phyloP scores from a whole-genome alignment of 2,888 invertebrate genomes.

The Horisme vitalbata region DNA sequence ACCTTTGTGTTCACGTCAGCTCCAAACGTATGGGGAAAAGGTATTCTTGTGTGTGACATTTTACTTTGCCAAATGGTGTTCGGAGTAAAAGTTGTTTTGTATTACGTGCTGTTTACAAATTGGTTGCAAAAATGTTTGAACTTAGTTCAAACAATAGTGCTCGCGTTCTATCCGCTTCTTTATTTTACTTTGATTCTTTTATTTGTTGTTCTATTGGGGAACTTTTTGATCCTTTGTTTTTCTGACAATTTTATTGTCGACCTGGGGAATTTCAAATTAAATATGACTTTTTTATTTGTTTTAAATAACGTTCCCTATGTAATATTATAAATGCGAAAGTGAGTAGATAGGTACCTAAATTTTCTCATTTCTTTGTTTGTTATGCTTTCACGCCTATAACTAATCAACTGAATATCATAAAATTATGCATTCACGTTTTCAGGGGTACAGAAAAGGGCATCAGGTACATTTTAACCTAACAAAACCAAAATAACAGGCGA shows the following conservation, averaged over 20 bases:
- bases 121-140: slow-evolving; percentile 20
- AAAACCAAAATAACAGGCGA: too few relatives aligned
- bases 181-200: slow-evolving; percentile 2
- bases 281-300: too few relatives aligned
- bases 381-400: too few relatives aligned
- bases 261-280: too few relatives aligned
- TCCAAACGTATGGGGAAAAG: slow-evolving; percentile 22
- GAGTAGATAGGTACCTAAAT: too few relatives aligned
- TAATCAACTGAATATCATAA: too few relatives aligned
- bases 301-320: too few relatives aligned
- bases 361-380: too few relatives aligned
- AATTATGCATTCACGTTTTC: too few relatives aligned
- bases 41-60: slow-evolving; percentile 32
- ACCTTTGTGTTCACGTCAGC: slow-evolving; percentile 28
- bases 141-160: slow-evolving; percentile 16
- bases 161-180: slow-evolving; percentile 9
- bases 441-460: too few relatives aligned
- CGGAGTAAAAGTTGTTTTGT: slow-evolving; percentile 31
- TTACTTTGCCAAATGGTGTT: slow-evolving; percentile 26
- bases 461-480: too few relatives aligned
- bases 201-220: not conserved
- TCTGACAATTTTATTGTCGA: not conserved
- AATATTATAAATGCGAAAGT: too few relatives aligned
- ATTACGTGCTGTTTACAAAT: slow-evolving; percentile 31
- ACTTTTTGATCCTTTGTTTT: not conserved